These are phyloP conservation scores for Ophioninae sp. DNA, from an alignment of 2,888 invertebrate genomes.

Conservation along the genomic window DNA sequence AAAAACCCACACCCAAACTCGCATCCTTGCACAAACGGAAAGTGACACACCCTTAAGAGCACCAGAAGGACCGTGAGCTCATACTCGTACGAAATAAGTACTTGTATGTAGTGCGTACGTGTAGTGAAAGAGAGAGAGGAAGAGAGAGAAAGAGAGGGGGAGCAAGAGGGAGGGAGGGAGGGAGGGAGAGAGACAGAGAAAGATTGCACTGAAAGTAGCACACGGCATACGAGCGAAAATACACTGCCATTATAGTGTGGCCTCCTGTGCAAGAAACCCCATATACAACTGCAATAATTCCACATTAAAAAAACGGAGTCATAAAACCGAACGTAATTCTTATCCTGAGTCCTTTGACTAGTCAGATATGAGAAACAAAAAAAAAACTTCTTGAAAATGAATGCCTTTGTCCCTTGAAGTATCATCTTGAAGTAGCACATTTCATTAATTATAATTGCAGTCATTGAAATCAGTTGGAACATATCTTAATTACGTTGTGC, in stretches of 20 bases:
- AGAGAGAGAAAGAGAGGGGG: neutral
- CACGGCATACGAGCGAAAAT: conserved; percentile 56
- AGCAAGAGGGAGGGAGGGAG: neutral
- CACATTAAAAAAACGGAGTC: conserved; percentile 7
- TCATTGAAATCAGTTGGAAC: neutral
- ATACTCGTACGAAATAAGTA: conserved; percentile 26
- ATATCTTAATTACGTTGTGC: neutral
- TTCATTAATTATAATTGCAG: neutral
- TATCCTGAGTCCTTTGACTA: conserved; percentile 11
- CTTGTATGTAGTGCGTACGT: neutral
- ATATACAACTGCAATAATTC: conserved; percentile 36
- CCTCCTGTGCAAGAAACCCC: conserved; percentile 29
- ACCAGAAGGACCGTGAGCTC: conserved; percentile 44
- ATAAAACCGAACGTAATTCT: conserved; percentile 37
- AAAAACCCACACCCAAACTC: conserved; percentile 43
- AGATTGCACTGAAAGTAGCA: conserved; percentile 54
- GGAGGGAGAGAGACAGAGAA: conserved; percentile 32
- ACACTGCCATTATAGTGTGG: conserved; percentile 27
- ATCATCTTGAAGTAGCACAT: neutral
- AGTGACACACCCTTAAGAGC: conserved; percentile 60
- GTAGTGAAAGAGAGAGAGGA: neutral
- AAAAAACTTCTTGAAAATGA: neutral
- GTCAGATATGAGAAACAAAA: neutral
- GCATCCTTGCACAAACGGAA: conserved; percentile 59
- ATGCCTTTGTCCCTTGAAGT: neutral